Base-by-base conservation (phyloP, 2,797 vertebrate genomes). In the Scarus forsteni region DNA sequence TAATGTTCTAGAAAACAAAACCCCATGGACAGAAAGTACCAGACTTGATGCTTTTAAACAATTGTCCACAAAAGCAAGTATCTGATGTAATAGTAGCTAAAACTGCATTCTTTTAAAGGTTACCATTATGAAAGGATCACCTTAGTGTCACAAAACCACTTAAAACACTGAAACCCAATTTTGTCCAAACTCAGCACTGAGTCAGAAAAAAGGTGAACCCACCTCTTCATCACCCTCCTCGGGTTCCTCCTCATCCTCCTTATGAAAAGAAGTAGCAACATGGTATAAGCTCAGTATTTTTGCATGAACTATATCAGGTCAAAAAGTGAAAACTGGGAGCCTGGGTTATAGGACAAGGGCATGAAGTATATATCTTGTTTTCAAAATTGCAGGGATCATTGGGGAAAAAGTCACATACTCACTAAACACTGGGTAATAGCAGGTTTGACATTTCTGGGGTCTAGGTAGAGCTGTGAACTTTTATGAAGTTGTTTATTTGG, bases 141-240 rank as follows among this genome's bases (percentile, higher is more conserved):
- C 34, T 8, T 51, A 39, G 39, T 59, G 39, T n/a, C 14, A 44
- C 34, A 18, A 66, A 62, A 52, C 2, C 6, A 12, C 1, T 6
- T n/a, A 3, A 46, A 10, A 19, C 6, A 12, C 1, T 6, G n/a
- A 3, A 46, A 10, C n/a, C 40, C 27, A 0, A 27, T 42, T 64
- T 6, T 11, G 7, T 67, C 5, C 15, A 16, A 68, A 50, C 10
- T 16, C 46, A 67, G 10, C 3, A 39, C n/a, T 40, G 59, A 53
- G 27, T 8, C 45, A 48, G 15, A 46, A 46, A 14, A 48, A 35
- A 45, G n/a, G 60, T 0, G 7, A 54, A 94, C 93, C 90, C 88
- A 95, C 94, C 94, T 95, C 93, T 44, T 93, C 92, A 6, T 93
- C 90, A 66, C 69, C 46, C 48, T 94, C 90, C 67, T 94, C 91